Evolutionary conservation across 2,113 vertebrate species (phyloP), one percentile per base, ranked within the genome.

Genomic region (Serinus canaria): DNA sequence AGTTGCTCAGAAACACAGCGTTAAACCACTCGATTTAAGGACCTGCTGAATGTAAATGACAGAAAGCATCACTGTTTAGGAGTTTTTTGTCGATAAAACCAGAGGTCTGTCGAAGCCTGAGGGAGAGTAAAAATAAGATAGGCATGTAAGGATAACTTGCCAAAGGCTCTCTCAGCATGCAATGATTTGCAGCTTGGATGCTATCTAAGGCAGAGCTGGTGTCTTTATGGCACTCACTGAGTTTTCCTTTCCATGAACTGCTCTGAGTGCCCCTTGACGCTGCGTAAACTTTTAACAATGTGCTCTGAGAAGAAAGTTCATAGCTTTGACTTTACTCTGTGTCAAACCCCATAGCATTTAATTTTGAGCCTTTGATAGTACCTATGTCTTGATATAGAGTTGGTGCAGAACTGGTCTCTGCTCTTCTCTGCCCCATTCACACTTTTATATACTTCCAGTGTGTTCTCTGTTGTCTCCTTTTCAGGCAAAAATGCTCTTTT

Each of bases 181-280:
- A 60, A 1, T 60, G 33, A 44, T 89, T 94, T 92, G 73, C 74
- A 79, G 78, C 41, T 64, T 79, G 87, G 66, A 56, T 87, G 92
- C 44, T 79, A 79, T 41, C 56, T 66, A 20, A 86, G 70, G 60
- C 46, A 81, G 33, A 69, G 43, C 16, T 88, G 47, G 6, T 91
- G 60, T 87, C 90, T 87, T 39, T 67, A 10, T 30, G 79, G 46
- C 14, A 30, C 7, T 43, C 5, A 2, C 44, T 47, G 44, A 25
- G 68, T 58, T 79, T 76, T 52, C 15, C 28, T 56, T 66, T 66
- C 50, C 6, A 4, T 43, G 37, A 62, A 30, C 70, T 62, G 15
- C 37, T 79, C 49, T 37, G 39, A 28, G 44, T 92, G 70, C 43
- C 70, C 53, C 82, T 63, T 90, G 85, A 90, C 37, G 53, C 33